Evolutionary conservation across 2,113 vertebrate species (phyloP).

Genomic region (Gobio gobio): DNA sequence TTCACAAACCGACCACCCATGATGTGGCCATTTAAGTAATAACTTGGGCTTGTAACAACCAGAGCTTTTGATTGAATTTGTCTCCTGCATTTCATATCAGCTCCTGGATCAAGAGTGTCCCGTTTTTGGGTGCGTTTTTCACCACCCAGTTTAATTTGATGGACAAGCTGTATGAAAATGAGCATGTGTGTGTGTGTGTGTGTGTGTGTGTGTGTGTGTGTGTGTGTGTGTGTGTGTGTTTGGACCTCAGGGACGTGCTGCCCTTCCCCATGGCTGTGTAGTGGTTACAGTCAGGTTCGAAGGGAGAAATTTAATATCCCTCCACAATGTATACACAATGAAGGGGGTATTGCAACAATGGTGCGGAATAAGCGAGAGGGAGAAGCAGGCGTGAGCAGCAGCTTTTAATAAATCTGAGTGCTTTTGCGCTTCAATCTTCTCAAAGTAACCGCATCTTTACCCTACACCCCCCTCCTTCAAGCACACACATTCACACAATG

Average conservation of each 20-base stretch:
- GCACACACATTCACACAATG: conserved; percentile 52
- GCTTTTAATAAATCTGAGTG: conserved; percentile 82
- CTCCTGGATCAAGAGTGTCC: conserved; percentile 58
- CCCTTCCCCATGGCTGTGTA: conserved; percentile 64
- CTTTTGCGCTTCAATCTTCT: conserved; percentile 76
- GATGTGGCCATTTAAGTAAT: conserved; percentile 63
- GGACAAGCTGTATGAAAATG: conserved; percentile 75
- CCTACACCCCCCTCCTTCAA: conserved; percentile 27
- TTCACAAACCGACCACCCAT: conserved; percentile 19
- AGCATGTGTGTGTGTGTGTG: conserved; percentile 33
- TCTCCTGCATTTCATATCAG: conserved; percentile 63
- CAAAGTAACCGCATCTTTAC: conserved; percentile 67
- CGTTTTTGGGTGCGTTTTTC: conserved; percentile 62
- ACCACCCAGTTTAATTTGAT: conserved; percentile 74
- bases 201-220: not conserved
- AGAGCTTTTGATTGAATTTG: conserved; percentile 68
- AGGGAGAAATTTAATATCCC: conserved; percentile 71
- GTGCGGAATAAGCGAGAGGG: conserved; percentile 57
- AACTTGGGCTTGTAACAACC: conserved; percentile 68
- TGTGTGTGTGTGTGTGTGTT: not conserved
- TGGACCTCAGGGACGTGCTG: conserved; percentile 65
- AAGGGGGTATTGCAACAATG: conserved; percentile 77
- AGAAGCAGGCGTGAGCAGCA: conserved; percentile 49
- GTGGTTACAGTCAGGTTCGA: conserved; percentile 63
- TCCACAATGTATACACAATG: conserved; percentile 66